Percentiles rank a stretch among this genome's conserved stretches.
These are phyloP conservation scores for Drosophila arizonae DNA, from an alignment of 1,140 invertebrate genomes.

Conservation along the genomic window DNA sequence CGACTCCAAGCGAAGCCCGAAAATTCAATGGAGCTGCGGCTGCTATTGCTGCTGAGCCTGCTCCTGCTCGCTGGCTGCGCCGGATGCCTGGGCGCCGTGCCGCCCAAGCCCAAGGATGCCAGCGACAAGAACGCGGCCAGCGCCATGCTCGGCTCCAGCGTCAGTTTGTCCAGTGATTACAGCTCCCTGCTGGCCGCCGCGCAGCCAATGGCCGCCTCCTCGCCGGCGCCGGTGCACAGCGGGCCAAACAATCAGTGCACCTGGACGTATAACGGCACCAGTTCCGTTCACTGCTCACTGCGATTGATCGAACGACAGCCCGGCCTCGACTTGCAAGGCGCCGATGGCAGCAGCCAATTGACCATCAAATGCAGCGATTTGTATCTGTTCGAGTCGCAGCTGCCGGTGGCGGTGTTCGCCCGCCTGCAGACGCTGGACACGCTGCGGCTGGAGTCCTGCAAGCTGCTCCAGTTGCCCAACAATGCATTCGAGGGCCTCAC, in stretches of 20 bases:
- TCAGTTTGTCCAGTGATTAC: constrained; percentile 64
- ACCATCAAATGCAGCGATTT: constrained; percentile 90
- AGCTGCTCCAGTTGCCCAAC: constrained; percentile 89
- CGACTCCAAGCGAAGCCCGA: background rate
- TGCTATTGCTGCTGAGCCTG: constrained; percentile 21
- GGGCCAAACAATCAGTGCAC: constrained; percentile 83
- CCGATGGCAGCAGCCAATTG: constrained; percentile 88
- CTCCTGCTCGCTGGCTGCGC: background rate
- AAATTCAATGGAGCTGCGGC: constrained; percentile 31
- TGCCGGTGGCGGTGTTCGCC: constrained; percentile 89
- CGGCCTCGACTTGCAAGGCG: constrained; percentile 86
- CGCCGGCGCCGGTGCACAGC: constrained; percentile 42
- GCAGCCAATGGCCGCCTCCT: constrained; percentile 11
- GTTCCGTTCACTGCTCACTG: constrained; percentile 86
- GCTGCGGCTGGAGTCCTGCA: constrained; percentile 90
- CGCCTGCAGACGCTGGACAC: constrained; percentile 89
- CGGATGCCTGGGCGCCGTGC: constrained; percentile 29
- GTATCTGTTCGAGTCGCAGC: constrained; percentile 90
- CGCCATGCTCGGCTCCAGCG: constrained; percentile 62
- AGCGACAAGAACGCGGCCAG: constrained; percentile 50
- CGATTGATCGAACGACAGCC: constrained; percentile 87
- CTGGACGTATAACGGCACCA: constrained; percentile 87
- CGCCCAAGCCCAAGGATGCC: constrained; percentile 58
- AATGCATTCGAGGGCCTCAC: constrained; percentile 90
- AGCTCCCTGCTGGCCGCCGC: constrained; percentile 45